These are phyloP conservation scores for Myrmophylax atrothorax DNA, from an alignment of 2,113 vertebrate genomes.

Conservation along the genomic window DNA sequence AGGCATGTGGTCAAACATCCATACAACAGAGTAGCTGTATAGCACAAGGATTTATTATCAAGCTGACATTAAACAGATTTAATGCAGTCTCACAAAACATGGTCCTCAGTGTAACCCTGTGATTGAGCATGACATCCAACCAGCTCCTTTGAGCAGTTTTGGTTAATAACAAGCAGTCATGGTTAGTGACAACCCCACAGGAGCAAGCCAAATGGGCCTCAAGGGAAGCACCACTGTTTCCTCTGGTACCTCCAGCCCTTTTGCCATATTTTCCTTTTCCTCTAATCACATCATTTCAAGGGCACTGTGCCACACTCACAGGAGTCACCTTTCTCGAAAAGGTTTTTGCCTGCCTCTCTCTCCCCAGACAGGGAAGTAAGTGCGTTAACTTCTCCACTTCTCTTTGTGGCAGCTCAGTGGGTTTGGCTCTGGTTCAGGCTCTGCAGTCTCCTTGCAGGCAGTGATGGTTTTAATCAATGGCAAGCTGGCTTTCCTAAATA, in stretches of 20 bases:
- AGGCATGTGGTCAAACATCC: background rate
- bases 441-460: background rate
- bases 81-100: background rate
- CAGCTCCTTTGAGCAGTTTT: background rate
- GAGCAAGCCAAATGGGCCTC: background rate
- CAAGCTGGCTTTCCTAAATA: background rate
- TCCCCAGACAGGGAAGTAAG: background rate
- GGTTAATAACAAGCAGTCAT: background rate
- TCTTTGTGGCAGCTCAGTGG: background rate
- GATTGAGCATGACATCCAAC: background rate
- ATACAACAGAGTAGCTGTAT: background rate
- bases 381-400: background rate
- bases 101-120: background rate
- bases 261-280: background rate
- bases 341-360: background rate
- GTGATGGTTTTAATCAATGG: background rate
- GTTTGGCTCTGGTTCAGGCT: slow-evolving; percentile 23
- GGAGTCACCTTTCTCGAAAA: background rate
- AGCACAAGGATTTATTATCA: background rate
- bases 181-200: background rate
- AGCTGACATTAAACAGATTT: background rate
- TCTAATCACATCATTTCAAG: background rate
- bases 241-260: background rate
- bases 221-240: background rate
- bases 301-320: accelerated